Evolutionary conservation across 1,140 invertebrate species (phyloP).

Genomic region (Leptoteleia sp.): DNA sequence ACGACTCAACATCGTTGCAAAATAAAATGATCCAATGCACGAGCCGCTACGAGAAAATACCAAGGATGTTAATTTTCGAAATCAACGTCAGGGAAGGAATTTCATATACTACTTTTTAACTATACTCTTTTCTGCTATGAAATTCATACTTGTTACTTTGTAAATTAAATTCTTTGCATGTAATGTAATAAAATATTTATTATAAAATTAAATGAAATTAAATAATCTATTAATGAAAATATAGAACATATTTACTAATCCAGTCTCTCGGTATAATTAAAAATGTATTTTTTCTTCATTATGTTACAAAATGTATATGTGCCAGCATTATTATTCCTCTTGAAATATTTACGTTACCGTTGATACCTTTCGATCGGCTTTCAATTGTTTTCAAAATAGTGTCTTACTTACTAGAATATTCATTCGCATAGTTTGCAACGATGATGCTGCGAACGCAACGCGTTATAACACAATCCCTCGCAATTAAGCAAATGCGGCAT

Average conservation of each 20-base stretch:
- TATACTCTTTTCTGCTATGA: no score
- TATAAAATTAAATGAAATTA: no score
- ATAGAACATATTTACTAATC: no score
- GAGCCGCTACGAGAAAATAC: constrained; percentile 33
- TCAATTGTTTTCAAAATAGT: constrained; percentile 39
- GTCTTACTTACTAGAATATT: constrained; percentile 48
- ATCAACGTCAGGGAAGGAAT: constrained; percentile 6
- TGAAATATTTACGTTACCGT: constrained; percentile 10
- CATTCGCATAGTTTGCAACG: constrained; percentile 35
- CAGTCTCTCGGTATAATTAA: no score
- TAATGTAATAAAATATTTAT: no score
- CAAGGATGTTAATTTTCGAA: constrained; percentile 39
- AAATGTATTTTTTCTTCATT: no score
- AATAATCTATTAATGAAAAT: no score
- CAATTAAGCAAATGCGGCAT: constrained; percentile 45
- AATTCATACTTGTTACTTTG: no score
- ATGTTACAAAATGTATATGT: no score
- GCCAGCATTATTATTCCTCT: not conserved
- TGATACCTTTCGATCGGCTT: constrained; percentile 26
- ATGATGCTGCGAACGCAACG: constrained; percentile 34
- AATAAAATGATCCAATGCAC: constrained; percentile 53
- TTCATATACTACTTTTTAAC: constrained; percentile 18
- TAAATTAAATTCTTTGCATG: no score
- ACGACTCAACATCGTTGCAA: constrained; percentile 44
- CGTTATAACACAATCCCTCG: constrained; percentile 23